Evolutionary conservation across 1,140 invertebrate genomes (phyloP).

Genomic region (Drosophila tristis): DNA sequence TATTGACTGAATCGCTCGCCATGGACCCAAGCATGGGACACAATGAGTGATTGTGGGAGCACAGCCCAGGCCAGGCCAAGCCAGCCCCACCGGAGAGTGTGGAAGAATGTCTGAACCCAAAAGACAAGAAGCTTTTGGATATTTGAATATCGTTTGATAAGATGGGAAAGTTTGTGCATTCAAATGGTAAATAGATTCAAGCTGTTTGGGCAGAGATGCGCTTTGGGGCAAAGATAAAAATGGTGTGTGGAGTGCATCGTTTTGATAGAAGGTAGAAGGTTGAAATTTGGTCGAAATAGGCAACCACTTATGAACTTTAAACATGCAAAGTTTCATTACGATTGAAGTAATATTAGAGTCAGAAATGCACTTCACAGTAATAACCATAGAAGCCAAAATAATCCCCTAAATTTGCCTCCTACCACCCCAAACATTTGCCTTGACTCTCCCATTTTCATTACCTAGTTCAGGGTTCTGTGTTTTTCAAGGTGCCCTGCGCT

Average conservation of each 20-base stretch:
- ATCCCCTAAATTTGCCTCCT: conserved; percentile 16
- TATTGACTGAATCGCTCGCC: conserved; percentile 40
- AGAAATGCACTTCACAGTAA: too few relatives aligned
- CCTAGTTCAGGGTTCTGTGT: conserved; percentile 12
- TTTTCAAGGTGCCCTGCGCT: conserved; percentile 59
- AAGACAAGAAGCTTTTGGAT: conserved; percentile 47
- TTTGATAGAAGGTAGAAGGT: too few relatives aligned
- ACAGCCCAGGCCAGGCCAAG: too few relatives aligned
- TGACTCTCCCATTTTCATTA: conserved; percentile 16
- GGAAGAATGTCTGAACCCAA: conserved; percentile 15
- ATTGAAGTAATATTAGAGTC: background rate
- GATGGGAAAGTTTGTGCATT: conserved; percentile 14
- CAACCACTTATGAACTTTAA: too few relatives aligned
- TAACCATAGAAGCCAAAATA: background rate
- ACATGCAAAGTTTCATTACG: too few relatives aligned
- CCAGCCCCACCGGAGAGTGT: background rate
- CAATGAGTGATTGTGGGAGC: conserved; percentile 47
- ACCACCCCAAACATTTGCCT: background rate
- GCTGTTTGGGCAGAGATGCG: background rate
- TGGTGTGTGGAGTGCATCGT: too few relatives aligned
- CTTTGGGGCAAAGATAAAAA: too few relatives aligned
- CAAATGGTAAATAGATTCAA: background rate
- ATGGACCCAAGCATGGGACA: conserved; percentile 46
- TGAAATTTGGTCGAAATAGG: too few relatives aligned
- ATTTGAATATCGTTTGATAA: conserved; percentile 29